phyloP scores from a whole-genome alignment of 2,888 invertebrate species.

The Lydus trimaculatus region DNA sequence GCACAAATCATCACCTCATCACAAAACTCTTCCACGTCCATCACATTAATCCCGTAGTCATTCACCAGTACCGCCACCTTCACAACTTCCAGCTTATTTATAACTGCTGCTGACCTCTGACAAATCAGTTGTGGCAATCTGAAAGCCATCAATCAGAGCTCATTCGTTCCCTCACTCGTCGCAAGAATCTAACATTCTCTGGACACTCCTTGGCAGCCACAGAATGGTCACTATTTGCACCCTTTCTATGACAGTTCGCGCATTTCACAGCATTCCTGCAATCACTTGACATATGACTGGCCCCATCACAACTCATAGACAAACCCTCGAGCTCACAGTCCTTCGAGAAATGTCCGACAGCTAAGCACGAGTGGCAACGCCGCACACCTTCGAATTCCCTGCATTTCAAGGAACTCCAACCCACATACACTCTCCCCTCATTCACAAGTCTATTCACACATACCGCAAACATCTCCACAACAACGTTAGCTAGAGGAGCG shows the following conservation, averaged over 20 bases:
- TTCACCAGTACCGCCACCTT: slow-evolving; percentile 20
- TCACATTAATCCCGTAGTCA: neutral
- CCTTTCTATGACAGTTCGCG: neutral
- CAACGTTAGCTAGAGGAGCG: too few species aligned
- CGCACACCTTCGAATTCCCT: neutral
- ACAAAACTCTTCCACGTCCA: neutral
- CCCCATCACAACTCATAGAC: neutral
- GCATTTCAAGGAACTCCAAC: too few species aligned
- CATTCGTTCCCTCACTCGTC: too few species aligned
- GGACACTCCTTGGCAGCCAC: neutral
- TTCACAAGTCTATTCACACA: too few species aligned
- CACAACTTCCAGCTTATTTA: neutral
- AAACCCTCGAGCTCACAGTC: neutral
- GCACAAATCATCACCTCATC: slow-evolving; percentile 5
- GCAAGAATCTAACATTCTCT: neutral
- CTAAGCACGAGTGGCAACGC: neutral
- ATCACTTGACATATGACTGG: neutral
- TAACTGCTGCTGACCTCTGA: neutral
- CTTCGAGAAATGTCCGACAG: neutral
- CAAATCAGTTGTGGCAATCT: neutral
- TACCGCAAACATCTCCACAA: too few species aligned
- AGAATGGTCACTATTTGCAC: neutral
- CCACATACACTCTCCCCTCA: too few species aligned
- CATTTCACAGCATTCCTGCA: neutral
- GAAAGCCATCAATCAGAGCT: neutral